Percentiles rank a stretch among this genome's conserved stretches.
phyloP scores from a whole-genome alignment of 2,797 vertebrate species.

The Echeneis naucrates region DNA sequence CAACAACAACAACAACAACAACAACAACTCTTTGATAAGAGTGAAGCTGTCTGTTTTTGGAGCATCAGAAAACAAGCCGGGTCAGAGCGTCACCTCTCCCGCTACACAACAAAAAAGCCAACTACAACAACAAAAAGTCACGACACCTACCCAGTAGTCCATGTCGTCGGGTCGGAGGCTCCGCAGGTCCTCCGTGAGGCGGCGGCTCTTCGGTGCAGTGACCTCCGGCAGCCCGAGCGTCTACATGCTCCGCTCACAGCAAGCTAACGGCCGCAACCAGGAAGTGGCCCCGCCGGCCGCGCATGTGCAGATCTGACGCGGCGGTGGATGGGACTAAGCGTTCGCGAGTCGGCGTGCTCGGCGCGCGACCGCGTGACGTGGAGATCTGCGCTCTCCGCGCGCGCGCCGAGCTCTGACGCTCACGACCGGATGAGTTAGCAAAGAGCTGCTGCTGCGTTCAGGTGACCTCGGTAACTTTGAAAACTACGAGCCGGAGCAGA shows the following conservation, averaged over 20 bases:
- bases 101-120: too few species aligned
- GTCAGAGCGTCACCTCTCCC: slow-evolving; percentile 34
- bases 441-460: slow-evolving; percentile 35
- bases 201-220: slow-evolving; percentile 51
- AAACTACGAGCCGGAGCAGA: background rate
- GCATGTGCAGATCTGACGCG: slow-evolving; percentile 54
- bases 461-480: background rate
- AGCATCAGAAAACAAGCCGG: slow-evolving; percentile 50
- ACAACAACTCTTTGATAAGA: too few species aligned
- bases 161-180: slow-evolving; percentile 68
- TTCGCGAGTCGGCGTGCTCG: rapidly evolving
- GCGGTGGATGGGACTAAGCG: rapidly evolving
- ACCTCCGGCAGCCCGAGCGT: slow-evolving; percentile 56
- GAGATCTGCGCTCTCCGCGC: too few species aligned
- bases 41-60: background rate
- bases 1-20: too few species aligned
- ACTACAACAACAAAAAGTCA: too few species aligned
- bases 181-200: slow-evolving; percentile 34
- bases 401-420: slow-evolving; percentile 19
- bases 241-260: slow-evolving; percentile 74
- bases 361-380: background rate
- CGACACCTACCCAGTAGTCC: slow-evolving; percentile 83
- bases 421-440: slow-evolving; percentile 37
- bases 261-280: slow-evolving; percentile 74
- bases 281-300: slow-evolving; percentile 67